phyloP scores from a whole-genome alignment of 2,797 vertebrate species.

The Microhierax caerulescens region DNA sequence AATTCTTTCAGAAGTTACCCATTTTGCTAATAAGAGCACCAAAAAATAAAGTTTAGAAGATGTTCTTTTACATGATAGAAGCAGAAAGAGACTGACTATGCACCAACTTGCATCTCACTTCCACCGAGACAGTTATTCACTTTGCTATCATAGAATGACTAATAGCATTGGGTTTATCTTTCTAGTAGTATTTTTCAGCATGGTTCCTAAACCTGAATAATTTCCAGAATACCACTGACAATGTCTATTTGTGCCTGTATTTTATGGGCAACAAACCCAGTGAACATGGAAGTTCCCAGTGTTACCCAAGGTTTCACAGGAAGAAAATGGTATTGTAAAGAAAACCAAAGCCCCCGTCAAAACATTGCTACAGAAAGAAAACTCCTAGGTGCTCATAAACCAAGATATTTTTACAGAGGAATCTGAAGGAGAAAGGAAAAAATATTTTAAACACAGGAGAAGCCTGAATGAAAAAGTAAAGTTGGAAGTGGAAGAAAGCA shows the following conservation, averaged over 20 bases:
- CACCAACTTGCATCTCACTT: background rate
- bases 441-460: background rate
- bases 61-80: background rate
- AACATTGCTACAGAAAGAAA: background rate
- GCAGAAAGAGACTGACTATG: background rate
- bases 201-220: background rate
- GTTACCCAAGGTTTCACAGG: background rate
- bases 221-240: background rate
- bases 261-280: background rate
- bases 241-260: background rate
- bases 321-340: background rate
- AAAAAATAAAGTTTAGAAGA: background rate
- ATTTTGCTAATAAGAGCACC: background rate
- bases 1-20: background rate
- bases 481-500: background rate
- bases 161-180: background rate
- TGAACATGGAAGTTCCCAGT: background rate
- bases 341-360: background rate
- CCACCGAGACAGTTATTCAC: background rate
- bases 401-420: background rate
- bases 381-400: background rate
- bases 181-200: background rate
- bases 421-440: background rate
- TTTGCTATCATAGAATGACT: background rate
- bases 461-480: background rate